Evolutionary conservation across 2,113 vertebrate species (phyloP).

Genomic region (Chionomys nivalis): DNA sequence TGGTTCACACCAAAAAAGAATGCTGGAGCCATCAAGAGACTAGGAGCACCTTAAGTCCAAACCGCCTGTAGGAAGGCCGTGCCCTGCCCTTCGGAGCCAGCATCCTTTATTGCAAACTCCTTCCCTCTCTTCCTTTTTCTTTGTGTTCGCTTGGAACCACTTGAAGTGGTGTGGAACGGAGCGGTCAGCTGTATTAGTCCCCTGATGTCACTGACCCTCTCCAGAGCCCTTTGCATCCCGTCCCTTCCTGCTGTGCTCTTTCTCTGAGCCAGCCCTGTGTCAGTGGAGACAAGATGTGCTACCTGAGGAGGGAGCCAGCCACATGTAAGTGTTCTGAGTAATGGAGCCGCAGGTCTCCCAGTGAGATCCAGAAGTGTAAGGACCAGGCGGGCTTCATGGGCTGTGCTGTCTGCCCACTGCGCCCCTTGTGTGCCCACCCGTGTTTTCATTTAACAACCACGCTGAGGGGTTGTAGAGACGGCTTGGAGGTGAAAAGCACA

Average conservation of each 20-base stretch:
- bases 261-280: not conserved
- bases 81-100: rapidly evolving
- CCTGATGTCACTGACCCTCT: not conserved
- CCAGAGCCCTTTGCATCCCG: rapidly evolving
- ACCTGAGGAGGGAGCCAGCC: rapidly evolving
- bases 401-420: rapidly evolving
- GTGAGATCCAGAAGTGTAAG: rapidly evolving
- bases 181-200: not conserved
- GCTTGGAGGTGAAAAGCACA: not conserved
- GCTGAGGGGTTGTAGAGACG: not conserved
- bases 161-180: rapidly evolving
- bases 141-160: rapidly evolving
- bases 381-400: rapidly evolving
- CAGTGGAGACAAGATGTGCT: not conserved
- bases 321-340: rapidly evolving
- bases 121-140: not conserved
- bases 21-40: not conserved
- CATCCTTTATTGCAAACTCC: not conserved
- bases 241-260: not conserved
- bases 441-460: rapidly evolving
- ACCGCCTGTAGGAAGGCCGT: no score
- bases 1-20: no score
- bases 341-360: not conserved
- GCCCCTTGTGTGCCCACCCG: rapidly evolving
- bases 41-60: not conserved